Percentiles rank a stretch among this genome's conserved stretches.
These are phyloP conservation scores for Cirrhinus molitorella DNA, from an alignment of 2,797 vertebrate species.

Conservation along the genomic window DNA sequence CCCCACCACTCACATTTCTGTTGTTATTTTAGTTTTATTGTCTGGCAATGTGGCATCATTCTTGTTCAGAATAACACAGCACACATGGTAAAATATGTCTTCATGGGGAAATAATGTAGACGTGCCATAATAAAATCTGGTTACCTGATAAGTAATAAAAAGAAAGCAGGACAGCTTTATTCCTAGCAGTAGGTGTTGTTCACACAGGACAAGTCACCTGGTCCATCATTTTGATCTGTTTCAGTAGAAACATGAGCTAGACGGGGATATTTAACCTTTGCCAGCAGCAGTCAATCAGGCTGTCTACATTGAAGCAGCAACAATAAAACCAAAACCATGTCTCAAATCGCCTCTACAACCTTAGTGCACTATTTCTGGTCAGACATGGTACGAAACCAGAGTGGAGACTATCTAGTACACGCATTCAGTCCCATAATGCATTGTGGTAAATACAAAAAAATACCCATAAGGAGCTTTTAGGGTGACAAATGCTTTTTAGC, in stretches of 20 bases:
- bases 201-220: neutral
- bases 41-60: slow-evolving; percentile 62
- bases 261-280: neutral
- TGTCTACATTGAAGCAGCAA: neutral
- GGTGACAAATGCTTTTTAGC: neutral
- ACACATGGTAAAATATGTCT: neutral
- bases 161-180: neutral
- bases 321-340: neutral
- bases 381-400: neutral
- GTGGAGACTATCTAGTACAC: neutral
- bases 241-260: neutral
- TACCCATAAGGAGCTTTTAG: neutral
- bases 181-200: neutral
- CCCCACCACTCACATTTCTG: slow-evolving; percentile 37
- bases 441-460: neutral
- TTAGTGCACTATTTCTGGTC: neutral
- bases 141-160: neutral
- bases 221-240: neutral
- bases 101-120: neutral
- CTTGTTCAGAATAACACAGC: neutral
- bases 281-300: neutral
- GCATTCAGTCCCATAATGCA: neutral
- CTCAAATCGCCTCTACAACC: neutral
- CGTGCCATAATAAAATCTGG: neutral
- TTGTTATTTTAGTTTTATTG: slow-evolving; percentile 56